Evolutionary conservation across 2,888 invertebrate genomes (phyloP).

Genomic region (Orthosia gothica): DNA sequence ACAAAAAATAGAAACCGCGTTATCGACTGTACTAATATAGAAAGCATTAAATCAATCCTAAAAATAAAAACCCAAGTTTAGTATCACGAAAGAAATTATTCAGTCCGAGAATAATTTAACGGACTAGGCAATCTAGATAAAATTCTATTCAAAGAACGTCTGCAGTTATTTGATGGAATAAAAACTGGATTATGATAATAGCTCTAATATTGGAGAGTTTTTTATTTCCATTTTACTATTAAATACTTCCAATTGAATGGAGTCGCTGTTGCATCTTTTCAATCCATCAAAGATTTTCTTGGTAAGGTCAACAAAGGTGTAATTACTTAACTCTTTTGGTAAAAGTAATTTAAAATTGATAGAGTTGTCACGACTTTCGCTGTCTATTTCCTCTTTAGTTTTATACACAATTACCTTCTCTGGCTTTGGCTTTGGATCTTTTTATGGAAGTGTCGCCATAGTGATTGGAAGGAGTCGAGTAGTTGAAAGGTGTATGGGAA

Average conservation of each 20-base stretch:
- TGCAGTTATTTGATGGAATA: constrained; percentile 49
- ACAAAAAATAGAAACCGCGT: neutral
- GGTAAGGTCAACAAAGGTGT: constrained; percentile 27
- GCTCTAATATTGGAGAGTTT: constrained; percentile 27
- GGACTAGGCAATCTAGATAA: constrained; percentile 51
- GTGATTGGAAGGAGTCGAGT: no score
- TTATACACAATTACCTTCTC: no score
- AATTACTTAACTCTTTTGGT: constrained; percentile 5
- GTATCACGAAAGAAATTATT: constrained; percentile 33
- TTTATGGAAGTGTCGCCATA: no score
- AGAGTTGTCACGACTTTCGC: neutral
- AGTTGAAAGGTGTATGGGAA: no score
- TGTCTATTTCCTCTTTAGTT: neutral
- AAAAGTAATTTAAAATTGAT: neutral
- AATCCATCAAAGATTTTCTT: constrained; percentile 10
- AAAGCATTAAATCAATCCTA: constrained; percentile 13
- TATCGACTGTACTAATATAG: neutral
- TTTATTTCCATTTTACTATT: constrained; percentile 35
- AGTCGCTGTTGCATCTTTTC: constrained; percentile 14
- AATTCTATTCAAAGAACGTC: constrained; percentile 37
- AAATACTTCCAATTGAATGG: constrained; percentile 34
- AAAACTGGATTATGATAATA: constrained; percentile 45
- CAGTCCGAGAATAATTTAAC: constrained; percentile 22
- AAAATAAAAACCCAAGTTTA: neutral
- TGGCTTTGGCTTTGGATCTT: no score